phyloP scores from a whole-genome alignment of 1,140 invertebrate species.

The Hesperophylax magnus region DNA sequence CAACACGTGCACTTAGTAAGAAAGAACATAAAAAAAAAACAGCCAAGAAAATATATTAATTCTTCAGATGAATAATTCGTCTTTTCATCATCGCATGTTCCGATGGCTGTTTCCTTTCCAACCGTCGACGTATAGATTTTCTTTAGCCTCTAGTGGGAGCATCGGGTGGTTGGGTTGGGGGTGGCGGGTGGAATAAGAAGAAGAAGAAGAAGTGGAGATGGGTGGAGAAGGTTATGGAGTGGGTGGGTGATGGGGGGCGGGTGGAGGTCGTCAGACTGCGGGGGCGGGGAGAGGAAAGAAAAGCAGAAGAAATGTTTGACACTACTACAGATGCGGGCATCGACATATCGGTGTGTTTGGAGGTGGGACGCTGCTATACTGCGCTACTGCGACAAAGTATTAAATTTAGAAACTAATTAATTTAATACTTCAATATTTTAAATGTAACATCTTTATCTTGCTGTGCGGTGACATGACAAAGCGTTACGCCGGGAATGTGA shows the following conservation, averaged over 20 bases:
- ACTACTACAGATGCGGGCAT: conserved; percentile 51
- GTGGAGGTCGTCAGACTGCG: conserved; percentile 24
- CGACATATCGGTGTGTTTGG: conserved; percentile 51
- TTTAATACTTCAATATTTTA: no score
- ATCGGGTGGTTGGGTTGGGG: conserved; percentile 21
- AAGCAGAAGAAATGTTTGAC: conserved; percentile 58
- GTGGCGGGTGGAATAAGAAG: neutral
- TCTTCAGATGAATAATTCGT: neutral
- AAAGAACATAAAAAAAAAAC: neutral
- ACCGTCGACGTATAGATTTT: conserved; percentile 56
- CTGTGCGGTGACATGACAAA: no score
- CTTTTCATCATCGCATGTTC: conserved; percentile 39
- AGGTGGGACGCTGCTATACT: neutral
- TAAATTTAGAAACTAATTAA: no score
- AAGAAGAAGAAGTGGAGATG: no score
- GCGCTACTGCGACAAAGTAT: neutral
- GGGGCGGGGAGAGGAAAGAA: conserved; percentile 50
- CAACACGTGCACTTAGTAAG: neutral
- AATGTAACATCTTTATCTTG: no score
- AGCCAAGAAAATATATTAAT: no score
- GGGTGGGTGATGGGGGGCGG: conserved; percentile 24
- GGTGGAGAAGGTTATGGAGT: conserved; percentile 20
- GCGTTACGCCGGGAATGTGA: no score
- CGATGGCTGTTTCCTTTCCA: conserved; percentile 41
- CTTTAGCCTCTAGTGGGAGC: conserved; percentile 33